Evolutionary conservation across 2,888 invertebrate genomes (phyloP), one percentile per base, ranked within the genome.

Genomic region (Xestia sexstrigata): DNA sequence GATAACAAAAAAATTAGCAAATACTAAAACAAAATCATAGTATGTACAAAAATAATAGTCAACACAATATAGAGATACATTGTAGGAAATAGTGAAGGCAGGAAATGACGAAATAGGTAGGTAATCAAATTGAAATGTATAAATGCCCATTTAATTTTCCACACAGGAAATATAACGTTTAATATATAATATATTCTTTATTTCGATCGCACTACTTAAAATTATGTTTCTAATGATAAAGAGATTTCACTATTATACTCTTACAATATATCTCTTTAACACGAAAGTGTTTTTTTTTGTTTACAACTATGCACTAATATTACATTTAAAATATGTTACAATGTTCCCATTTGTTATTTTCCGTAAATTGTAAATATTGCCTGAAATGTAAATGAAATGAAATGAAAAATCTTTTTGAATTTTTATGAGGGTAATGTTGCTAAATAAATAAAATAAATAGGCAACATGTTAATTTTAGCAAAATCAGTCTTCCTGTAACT

Each of bases 291-390:
- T 93, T 93, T 88, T 87, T 87, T 82, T 87, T 86, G 87, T 88
- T 94, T 94, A 94, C 91, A 94, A 94, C 96, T 96, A 97, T 95
- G 94, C 93, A 90, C 95, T 96, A 96, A 95, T 92, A 94, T 96
- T 95, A 96, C 91, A 92, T 94, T 95, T 95, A 95, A 95, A 95
- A 97, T 97, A 97, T 96, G 96, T 97, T 96, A 96, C 95, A 96
- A 94, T 97, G 97, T 93, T 97, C 97, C 97, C 97, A 95, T 92
- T 96, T 97, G 95, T 97, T 97, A 94, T 93, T 96, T 92, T 89
- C 87, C 87, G 88, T 88, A 84, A 88, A 85, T 83, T 85, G 90
- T 91, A 92, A 92, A 91, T 91, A 90, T 91, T 92, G 91, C 90
- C 90, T 93, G 94, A 93, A 85, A 83, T 88, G 84, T 88, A 84